Base-by-base conservation (phyloP, 2,113 vertebrate genomes). In the Cardinalis cardinalis region DNA sequence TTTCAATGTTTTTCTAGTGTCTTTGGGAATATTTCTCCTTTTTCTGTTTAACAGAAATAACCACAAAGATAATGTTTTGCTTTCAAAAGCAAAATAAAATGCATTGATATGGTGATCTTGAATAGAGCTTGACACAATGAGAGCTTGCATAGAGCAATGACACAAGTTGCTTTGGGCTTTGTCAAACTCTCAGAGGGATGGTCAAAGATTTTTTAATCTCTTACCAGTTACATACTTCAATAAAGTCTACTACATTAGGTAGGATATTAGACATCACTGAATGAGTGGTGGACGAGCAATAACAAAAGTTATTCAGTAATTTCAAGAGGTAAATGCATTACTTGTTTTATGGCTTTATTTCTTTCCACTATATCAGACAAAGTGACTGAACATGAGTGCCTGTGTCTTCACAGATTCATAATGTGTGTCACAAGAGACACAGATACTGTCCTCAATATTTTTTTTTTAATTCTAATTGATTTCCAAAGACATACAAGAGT, bases 401-500 rank as follows among this genome's bases (percentile, higher is more conserved):
- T 73, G 31, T 61, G 14, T 69, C 61, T 84, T 90, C 17, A 4
- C 28, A 66, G 46, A 51, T 63, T 90, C 4, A 1, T 61, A 75
- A 64, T 51, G 32, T 49, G 9, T 75, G 31, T 59, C 74, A 69
- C 43, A 28, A 78, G 38, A 81, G 66, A 79, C 43, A 84, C 4
- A n/a, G 53, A 52, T 10, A 38, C 31, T 51, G 25, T 76, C n/a
- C 51, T 90, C 34, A 69, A 14, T 85, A 78, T 58, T 90, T 95
- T 87, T 81, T 89, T 92, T 93, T 92, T 76, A 91, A 76, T 93
- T 84, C 32, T 73, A 92, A 69, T 82, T 73, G 36, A 87, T 93
- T 92, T 94, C 53, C 83, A 65, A 87, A 93, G 55, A 59, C 48
- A 76, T 55, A 69, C 38, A 60, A 24, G 40, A 74, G 16, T 59